Conservation (phyloP, 1,140 invertebrate genomes). For the Caenorhabditis remanei region DNA sequence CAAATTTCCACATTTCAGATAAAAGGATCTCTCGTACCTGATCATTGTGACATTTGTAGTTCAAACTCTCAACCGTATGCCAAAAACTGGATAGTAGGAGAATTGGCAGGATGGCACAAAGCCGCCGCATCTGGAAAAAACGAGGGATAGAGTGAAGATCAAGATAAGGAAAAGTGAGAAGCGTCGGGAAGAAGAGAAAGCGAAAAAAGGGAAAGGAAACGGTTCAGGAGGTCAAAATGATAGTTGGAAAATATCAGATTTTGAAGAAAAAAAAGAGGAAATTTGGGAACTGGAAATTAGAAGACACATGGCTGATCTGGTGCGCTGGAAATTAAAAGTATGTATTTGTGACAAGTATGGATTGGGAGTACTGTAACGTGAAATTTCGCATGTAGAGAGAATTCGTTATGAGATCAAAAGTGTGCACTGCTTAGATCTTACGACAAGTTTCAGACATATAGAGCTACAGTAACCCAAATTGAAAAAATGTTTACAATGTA, state of each 20-base stretch:
- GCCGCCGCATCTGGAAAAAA: slow-evolving; percentile 38
- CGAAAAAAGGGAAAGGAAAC: slow-evolving; percentile 34
- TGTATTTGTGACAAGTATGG: too few species aligned
- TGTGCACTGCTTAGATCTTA: too few species aligned
- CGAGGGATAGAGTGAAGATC: not conserved
- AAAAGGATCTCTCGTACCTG: slow-evolving; percentile 19
- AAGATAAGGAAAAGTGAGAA: not conserved
- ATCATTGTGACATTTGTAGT: slow-evolving; percentile 61
- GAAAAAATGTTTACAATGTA: not conserved
- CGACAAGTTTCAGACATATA: not conserved
- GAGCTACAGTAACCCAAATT: not conserved
- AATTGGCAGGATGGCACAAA: slow-evolving; percentile 58
- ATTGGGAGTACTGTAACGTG: too few species aligned
- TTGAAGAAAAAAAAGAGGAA: not conserved
- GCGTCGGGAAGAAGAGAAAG: not conserved
- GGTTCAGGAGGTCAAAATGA: too few species aligned
- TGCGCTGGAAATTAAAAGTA: too few species aligned
- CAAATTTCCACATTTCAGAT: not conserved
- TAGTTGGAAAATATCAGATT: not conserved
- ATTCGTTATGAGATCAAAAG: too few species aligned
- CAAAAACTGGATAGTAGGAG: slow-evolving; percentile 47
- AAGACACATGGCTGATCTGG: too few species aligned
- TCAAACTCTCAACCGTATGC: slow-evolving; percentile 30
- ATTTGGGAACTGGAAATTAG: not conserved
- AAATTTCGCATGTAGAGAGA: too few species aligned